Evolutionary conservation across 2,113 vertebrate genomes (phyloP).

Genomic region (Albula glossodonta): DNA sequence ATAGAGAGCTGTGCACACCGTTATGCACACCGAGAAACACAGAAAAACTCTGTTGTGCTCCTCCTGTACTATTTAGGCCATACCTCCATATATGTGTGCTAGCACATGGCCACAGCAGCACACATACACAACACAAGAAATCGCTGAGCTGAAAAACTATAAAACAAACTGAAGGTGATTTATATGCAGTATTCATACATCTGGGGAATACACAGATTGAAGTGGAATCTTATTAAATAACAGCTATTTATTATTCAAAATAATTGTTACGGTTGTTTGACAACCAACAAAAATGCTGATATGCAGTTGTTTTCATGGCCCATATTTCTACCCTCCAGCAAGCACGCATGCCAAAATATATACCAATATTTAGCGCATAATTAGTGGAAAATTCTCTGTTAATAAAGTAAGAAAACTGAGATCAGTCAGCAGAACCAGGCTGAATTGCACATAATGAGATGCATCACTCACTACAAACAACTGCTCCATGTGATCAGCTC

Average conservation of each 20-base stretch:
- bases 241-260: background rate
- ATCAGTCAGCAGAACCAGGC: background rate
- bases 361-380: background rate
- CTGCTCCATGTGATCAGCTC: background rate
- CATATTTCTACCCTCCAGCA: no score
- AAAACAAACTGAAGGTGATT: background rate
- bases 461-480: background rate
- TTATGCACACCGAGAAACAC: background rate
- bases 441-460: background rate
- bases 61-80: background rate
- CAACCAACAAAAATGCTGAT: no score
- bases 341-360: no score
- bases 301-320: background rate
- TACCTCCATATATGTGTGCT: background rate
- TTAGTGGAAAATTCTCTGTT: background rate
- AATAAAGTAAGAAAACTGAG: background rate
- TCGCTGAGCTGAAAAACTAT: no score
- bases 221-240: background rate
- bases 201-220: background rate
- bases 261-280: background rate
- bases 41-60: background rate
- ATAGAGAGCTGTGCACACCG: no score
- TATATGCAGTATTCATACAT: background rate
- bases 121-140: background rate
- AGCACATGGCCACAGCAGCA: background rate